Evolutionary conservation across 2,888 invertebrate species (phyloP), one percentile per base, ranked within the genome.

Genomic region (Ceraclea dissimilis): DNA sequence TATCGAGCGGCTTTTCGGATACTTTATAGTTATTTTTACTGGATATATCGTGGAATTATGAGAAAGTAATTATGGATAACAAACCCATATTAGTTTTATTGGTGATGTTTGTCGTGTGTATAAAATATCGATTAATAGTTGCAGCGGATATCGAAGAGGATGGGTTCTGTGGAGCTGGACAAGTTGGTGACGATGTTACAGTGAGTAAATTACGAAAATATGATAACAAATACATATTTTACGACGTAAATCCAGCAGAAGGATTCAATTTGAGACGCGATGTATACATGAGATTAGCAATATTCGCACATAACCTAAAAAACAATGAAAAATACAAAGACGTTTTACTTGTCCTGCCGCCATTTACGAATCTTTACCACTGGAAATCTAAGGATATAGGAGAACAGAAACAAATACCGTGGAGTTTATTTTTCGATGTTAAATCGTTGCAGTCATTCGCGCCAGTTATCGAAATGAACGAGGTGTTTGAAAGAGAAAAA

Each of bases 181-280:
- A 52, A 22, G 13, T 17, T 4, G 17, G 46, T 16, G 18, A 18
- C 22, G 46, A 46, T 11, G 19, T 6, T 22, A 22, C 19, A 44
- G 16, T 43, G 13, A 52, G 46, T 20, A 26, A 52, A 43, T 16
- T 11, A 8, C 2, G n/a, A 18, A 49, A 21, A 49, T 22, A 11
- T n/a, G 39, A 56, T 4, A 43, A 50, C 19, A 53, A 18, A 43
- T 52, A 46, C 22, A 54, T 58, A 48, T 58, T 58, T 51, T 99
- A 96, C 71, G 94, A 96, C 69, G 88, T 98, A 0, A 98, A 98
- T 76, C 87, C 86, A 2, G 87, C 90, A 0, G 98, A 99, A 77
- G 99, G 99, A 0, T 99, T 99, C 68, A 99, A 99, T 76, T 79
- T 99, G 60, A 80, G 96, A 16, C 80, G 98, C 33, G 98, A 99